Evolutionary conservation across 1,140 invertebrate species (phyloP), one percentile per base, ranked within the genome.

Genomic region (Listronotus bonariensis): DNA sequence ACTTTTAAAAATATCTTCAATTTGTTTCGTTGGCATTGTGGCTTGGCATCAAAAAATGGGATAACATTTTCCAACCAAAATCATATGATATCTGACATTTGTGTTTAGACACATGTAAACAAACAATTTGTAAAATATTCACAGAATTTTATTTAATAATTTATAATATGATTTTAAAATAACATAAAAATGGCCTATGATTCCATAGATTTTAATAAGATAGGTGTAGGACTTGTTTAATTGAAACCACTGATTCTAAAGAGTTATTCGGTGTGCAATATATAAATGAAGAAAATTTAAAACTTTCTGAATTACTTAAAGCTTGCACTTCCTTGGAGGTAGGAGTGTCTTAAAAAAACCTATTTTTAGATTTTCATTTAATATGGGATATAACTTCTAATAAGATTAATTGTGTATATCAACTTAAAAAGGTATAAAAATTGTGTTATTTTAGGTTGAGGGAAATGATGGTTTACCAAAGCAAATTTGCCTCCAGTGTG

Each of bases 381-480:
- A n/a, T n/a, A n/a, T n/a, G n/a, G n/a, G n/a, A n/a, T n/a, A n/a
- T n/a, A n/a, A n/a, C n/a, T n/a, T n/a, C n/a, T n/a, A n/a, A n/a
- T n/a, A n/a, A n/a, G n/a, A n/a, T n/a, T n/a, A n/a, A n/a, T n/a
- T n/a, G n/a, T n/a, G n/a, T n/a, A n/a, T n/a, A n/a, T n/a, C n/a
- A n/a, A n/a, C n/a, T n/a, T n/a, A n/a, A n/a, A n/a, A n/a, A n/a
- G n/a, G n/a, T n/a, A n/a, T n/a, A n/a, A n/a, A n/a, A n/a, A n/a
- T n/a, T n/a, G n/a, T n/a, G n/a, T 70, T 31, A 15, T 57, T 73
- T 64, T 54, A 80, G 79, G 71, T 80, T 8, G 49, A 68, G 26
- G 75, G 78, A 72, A 74, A 74, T 45, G 80, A 82, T 70, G 78
- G 78, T 3, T 71, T 81, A 53, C 80, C 80, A 8, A 66, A 68